Base-by-base conservation (phyloP, 1,140 invertebrate species). In the Pemphigus obesinymphae region DNA sequence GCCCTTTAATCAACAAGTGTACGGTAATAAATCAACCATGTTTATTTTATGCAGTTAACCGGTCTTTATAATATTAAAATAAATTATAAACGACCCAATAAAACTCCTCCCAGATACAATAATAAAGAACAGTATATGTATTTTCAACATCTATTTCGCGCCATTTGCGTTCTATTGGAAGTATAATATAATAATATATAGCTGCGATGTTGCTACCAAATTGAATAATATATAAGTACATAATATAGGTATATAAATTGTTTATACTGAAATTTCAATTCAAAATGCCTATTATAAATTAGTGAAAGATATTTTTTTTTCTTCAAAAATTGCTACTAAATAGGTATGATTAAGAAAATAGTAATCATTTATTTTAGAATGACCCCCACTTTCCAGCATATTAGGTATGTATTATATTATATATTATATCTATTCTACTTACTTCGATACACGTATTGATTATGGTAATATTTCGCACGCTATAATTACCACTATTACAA, bases 11-110 rank as follows among this genome's bases (percentile, higher is more conserved):
- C 13, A 73, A 48, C 31, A 48, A 29, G 0, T 31, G 26, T n/a
- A 34, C 45, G 70, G 11, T 48, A 73, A 73, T 73, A 73, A 73
- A 50, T 73, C 45, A 48, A 50, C 45, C 17, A 10, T 73, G 43
- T 73, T 73, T 73, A 73, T 73, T 73, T 73, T 50, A 73, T 31
- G 43, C 29, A 3, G 70, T 50, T 73, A 73, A 73, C 45, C 70
- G 29, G 70, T 73, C 45, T 34, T 29, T 29, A 72, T 29, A 72
- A 72, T 20, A 48, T 48, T 8, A 29, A 73, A 73, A 73, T 50
- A 73, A 50, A 73, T 73, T 73, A 48, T n/a, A 50, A 73, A 73
- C 70, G 70, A 73, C 70, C 70, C 70, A 50, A 73, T 73, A 73
- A 73, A 73, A 73, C 43, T 73, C 70, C 70, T 73, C 70, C 70